A percentile compares a stretch with the other conserved stretches of the same genome.
Conservation (phyloP, 2,797 vertebrate genomes). For the Crocodylus rhombifer region DNA sequence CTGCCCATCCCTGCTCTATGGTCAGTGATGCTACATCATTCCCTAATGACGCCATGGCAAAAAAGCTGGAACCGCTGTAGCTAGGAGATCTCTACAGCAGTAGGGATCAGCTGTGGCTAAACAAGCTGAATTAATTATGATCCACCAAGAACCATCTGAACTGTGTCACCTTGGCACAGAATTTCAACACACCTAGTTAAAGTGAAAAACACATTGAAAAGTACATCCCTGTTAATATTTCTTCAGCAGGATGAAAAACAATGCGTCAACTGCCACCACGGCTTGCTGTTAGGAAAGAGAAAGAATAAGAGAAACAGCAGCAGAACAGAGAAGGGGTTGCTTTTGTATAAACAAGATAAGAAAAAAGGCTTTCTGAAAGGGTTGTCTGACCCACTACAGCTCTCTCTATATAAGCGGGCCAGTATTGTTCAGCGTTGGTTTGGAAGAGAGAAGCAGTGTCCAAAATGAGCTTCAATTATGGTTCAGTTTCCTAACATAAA, state of each 20-base stretch:
- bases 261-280: fast-evolving
- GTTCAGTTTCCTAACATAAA: neutral
- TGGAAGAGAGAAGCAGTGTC: fast-evolving
- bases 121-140: neutral
- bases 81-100: fast-evolving
- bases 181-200: neutral
- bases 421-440: neutral
- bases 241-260: slow-evolving; percentile 2
- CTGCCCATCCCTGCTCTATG: neutral
- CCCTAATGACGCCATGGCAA: neutral
- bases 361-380: too few relatives aligned
- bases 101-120: fast-evolving
- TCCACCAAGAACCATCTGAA: neutral
- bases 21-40: neutral
- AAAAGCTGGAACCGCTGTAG: neutral
- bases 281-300: neutral
- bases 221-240: neutral
- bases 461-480: neutral
- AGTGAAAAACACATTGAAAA: neutral
- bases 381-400: neutral
- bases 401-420: too few relatives aligned
- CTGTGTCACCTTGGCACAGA: neutral
- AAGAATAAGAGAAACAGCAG: neutral
- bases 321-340: neutral
- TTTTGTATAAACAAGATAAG: neutral